Evolutionary conservation across 2,113 vertebrate genomes (phyloP).

Genomic region (Peromyscus californicus): DNA sequence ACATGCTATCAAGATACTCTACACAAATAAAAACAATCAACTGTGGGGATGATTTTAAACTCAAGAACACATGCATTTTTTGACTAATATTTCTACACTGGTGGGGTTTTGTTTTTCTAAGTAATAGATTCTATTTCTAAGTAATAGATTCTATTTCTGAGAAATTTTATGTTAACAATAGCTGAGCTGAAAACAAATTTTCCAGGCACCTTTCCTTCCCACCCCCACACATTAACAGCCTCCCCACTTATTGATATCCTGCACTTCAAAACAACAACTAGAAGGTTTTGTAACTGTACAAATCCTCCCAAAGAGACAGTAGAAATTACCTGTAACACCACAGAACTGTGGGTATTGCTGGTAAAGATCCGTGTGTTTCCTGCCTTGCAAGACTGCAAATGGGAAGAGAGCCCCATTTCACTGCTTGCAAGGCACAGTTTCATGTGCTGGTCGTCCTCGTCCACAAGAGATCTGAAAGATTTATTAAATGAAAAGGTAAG

Average conservation of each 20-base stretch:
- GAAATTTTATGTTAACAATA: slow-evolving; percentile 7
- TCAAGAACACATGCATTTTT: background rate
- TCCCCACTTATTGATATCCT: background rate
- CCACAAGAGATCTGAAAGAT: slow-evolving; percentile 95
- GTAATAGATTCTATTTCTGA: slow-evolving; percentile 2
- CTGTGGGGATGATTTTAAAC: background rate
- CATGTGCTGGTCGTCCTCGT: slow-evolving; percentile 99
- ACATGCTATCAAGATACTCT: background rate
- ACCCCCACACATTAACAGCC: background rate
- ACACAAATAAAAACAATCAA: background rate
- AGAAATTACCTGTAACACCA: slow-evolving; percentile 96
- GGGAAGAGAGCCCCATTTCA: slow-evolving; percentile 98
- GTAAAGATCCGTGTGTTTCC: slow-evolving; percentile 98
- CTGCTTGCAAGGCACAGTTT: slow-evolving; percentile 97
- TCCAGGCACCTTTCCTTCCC: background rate
- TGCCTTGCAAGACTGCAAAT: slow-evolving; percentile 97
- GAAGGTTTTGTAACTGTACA: background rate
- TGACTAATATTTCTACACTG: background rate
- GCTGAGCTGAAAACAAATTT: background rate
- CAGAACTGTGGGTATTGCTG: slow-evolving; percentile 99
- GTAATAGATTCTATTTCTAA: background rate
- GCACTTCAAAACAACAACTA: background rate
- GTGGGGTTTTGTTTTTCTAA: slow-evolving; percentile 21
- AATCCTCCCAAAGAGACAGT: background rate
- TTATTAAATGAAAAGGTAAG: slow-evolving; percentile 71